Evolutionary conservation across 1,140 invertebrate species (phyloP).

Genomic region (Drosophila nannoptera): DNA sequence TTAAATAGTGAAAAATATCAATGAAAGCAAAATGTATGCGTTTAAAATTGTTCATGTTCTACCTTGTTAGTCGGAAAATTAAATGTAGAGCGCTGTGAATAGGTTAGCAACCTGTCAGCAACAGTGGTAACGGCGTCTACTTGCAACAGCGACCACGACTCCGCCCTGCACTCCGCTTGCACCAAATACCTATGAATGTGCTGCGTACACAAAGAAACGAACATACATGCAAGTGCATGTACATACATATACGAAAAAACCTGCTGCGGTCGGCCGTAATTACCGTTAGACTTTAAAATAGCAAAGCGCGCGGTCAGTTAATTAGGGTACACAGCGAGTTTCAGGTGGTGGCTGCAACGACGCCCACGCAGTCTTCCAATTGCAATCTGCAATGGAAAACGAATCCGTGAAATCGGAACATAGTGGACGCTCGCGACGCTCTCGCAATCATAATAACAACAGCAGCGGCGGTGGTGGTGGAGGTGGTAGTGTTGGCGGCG

Average conservation of each 20-base stretch:
- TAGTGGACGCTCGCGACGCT: conserved; percentile 78
- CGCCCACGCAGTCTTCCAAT: conserved; percentile 40
- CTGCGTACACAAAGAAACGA: conserved; percentile 12
- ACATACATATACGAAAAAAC: conserved; percentile 45
- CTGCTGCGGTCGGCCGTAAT: conserved; percentile 61
- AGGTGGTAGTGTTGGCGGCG: conserved; percentile 38
- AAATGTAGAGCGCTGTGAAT: not conserved
- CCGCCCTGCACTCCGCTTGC: conserved; percentile 41
- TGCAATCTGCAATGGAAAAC: conserved; percentile 74
- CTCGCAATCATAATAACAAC: conserved; percentile 77
- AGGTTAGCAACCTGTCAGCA: not conserved
- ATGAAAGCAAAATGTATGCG: conserved; percentile 29
- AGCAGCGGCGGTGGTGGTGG: conserved; percentile 35
- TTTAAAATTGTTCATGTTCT: conserved; percentile 17
- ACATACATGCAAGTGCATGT: conserved; percentile 12
- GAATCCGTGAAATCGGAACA: conserved; percentile 79
- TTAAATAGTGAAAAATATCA: conserved; percentile 58
- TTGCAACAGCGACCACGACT: conserved; percentile 27
- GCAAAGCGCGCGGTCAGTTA: conserved; percentile 55
- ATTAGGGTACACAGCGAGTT: conserved; percentile 41
- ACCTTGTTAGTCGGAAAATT: conserved; percentile 18
- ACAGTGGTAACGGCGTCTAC: conserved; percentile 33
- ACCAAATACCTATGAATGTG: conserved; percentile 45
- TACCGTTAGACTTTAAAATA: conserved; percentile 72
- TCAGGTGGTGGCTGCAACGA: conserved; percentile 14